A percentile compares a stretch with the other conserved stretches of the same genome.
These are phyloP conservation scores for Cyphomyrus discorhynchus DNA, from an alignment of 2,113 vertebrate genomes.

Conservation along the genomic window DNA sequence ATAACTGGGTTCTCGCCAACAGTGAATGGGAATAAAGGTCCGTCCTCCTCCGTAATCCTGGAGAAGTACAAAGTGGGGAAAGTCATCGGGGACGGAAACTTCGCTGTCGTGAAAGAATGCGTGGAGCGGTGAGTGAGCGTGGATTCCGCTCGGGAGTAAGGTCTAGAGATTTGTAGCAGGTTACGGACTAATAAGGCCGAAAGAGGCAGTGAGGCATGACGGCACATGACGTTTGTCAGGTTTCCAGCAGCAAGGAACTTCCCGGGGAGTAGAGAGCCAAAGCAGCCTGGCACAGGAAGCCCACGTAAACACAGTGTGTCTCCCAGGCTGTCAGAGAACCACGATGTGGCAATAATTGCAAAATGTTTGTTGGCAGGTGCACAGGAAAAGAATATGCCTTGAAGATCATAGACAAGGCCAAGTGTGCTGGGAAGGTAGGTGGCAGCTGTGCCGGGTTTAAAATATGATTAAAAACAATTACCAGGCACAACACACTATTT, in stretches of 20 bases:
- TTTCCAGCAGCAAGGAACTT: neutral
- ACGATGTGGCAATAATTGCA: neutral
- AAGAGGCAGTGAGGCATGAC: neutral
- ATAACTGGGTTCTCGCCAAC: conserved; percentile 37
- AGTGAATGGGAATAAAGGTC: conserved; percentile 81
- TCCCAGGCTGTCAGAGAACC: neutral
- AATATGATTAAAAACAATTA: neutral
- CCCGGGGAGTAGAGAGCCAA: neutral
- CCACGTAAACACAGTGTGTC: neutral
- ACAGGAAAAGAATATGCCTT: conserved; percentile 93
- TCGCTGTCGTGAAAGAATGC: conserved; percentile 93
- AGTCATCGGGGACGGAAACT: conserved; percentile 95
- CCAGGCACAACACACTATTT: neutral
- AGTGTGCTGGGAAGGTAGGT: conserved; percentile 90
- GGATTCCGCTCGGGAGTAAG: neutral
- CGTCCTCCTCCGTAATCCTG: conserved; percentile 63
- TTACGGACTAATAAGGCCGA: neutral
- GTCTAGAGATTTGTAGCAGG: neutral
- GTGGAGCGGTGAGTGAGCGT: conserved; percentile 71
- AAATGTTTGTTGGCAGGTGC: conserved; percentile 56
- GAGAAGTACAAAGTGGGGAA: conserved; percentile 93
- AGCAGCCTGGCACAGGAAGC: neutral
- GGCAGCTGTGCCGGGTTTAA: neutral
- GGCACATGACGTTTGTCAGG: neutral
- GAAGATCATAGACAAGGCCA: conserved; percentile 97